Evolutionary conservation across 2,797 vertebrate genomes (phyloP).

Genomic region (Takifugu rubripes): DNA sequence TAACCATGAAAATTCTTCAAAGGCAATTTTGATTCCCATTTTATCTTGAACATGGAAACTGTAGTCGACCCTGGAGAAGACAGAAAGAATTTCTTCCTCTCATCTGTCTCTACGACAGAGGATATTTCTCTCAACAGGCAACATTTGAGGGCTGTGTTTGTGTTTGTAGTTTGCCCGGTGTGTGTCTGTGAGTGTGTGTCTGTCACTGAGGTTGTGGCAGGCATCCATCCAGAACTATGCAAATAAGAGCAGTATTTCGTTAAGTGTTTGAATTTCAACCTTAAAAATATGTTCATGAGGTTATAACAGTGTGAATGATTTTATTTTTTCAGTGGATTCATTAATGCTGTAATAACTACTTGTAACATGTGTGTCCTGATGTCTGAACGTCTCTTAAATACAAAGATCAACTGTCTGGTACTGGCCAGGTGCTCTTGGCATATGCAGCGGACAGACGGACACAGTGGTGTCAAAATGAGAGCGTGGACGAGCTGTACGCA

Average conservation of each 20-base stretch:
- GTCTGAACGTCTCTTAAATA: no score
- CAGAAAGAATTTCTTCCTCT: conserved; percentile 31
- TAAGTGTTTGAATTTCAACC: conserved; percentile 16
- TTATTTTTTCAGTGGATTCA: neutral
- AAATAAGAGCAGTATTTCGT: conserved; percentile 29
- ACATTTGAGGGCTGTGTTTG: conserved; percentile 10
- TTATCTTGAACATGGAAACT: no score
- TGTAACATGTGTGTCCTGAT: neutral
- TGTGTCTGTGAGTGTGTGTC: conserved; percentile 2
- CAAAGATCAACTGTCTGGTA: no score
- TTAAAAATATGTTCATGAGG: conserved; percentile 14
- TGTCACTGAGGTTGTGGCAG: conserved; percentile 22
- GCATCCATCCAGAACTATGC: no score
- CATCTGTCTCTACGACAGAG: conserved; percentile 21
- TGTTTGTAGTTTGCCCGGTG: neutral
- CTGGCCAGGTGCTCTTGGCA: no score
- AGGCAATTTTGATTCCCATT: no score
- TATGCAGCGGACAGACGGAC: no score
- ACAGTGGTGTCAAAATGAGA: no score
- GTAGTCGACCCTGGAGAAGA: conserved; percentile 27
- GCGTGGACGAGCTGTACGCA: no score
- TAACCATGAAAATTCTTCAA: no score
- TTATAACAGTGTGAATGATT: neutral
- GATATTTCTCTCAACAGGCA: neutral
- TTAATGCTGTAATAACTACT: neutral